These are phyloP conservation scores for Papilio protenor DNA, from an alignment of 2,888 invertebrate species.

Conservation along the genomic window DNA sequence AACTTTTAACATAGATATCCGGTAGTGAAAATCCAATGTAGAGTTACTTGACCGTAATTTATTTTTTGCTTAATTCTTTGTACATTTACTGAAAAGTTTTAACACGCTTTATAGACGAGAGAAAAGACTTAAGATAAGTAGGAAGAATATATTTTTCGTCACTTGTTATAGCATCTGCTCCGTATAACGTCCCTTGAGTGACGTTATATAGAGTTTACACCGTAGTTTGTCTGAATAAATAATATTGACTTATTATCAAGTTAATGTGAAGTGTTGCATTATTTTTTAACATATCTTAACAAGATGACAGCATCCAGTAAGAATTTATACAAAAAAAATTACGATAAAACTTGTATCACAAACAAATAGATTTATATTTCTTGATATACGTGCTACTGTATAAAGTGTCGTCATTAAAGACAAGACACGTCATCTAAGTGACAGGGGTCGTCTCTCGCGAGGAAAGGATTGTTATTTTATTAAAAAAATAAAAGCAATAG, in stretches of 20 bases:
- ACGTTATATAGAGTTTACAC: too few species aligned
- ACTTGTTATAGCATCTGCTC: too few species aligned
- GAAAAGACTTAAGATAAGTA: too few species aligned
- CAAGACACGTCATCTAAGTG: conserved; percentile 54
- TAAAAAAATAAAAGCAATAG: conserved; percentile 69
- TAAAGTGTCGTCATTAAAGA: conserved; percentile 52
- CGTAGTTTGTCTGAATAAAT: not conserved
- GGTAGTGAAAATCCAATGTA: too few species aligned
- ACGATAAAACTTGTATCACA: conserved; percentile 1
- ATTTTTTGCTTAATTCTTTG: too few species aligned
- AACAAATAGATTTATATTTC: conserved; percentile 30
- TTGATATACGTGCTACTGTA: conserved; percentile 47
- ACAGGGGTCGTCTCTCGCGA: conserved; percentile 53
- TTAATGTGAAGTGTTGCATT: not conserved
- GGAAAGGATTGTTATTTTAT: conserved; percentile 64
- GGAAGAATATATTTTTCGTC: too few species aligned
- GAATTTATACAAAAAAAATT: not conserved
- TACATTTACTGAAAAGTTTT: too few species aligned
- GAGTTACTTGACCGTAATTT: not conserved
- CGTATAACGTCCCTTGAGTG: too few species aligned
- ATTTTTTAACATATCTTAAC: not conserved
- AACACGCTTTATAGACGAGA: too few species aligned
- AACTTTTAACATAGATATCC: too few species aligned
- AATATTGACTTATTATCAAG: not conserved
- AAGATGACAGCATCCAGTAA: not conserved